Evolutionary conservation across 1,140 invertebrate species (phyloP), one percentile per base, ranked within the genome.

Genomic region (Psilanteris sp.): DNA sequence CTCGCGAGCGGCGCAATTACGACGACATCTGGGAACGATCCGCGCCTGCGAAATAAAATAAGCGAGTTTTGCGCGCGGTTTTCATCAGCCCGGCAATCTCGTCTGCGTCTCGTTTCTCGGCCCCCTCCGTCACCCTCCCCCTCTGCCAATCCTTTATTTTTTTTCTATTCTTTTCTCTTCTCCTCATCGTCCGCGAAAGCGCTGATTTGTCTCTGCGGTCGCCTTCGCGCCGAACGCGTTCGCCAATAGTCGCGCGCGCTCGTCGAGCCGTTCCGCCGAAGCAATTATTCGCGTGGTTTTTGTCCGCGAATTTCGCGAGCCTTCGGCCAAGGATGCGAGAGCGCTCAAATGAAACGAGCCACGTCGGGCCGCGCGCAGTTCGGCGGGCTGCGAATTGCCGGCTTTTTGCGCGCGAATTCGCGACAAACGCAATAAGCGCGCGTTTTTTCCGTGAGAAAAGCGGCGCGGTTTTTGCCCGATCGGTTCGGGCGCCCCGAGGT

Each of bases 281-380:
- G 37, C 37, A 67, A 67, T 67, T 67, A 55, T 46, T 31, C 39
- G 39, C 50, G 62, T 32, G 62, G 48, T 46, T 54, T 67, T 67
- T 67, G 29, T 11, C 7, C 34, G 44, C 59, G 32, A 10, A 61
- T 61, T 46, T 36, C 18, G 29, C 57, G 41, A 43, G 37, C 27
- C 39, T 62, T 16, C 16, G 13, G 32, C 37, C 48, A 54, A 54
- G 39, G 61, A 52, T 54, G 46, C 29, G 37, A 66, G 54, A 66
- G 27, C 1, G 27, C 5, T 18, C 18, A 11, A 50, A 50, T n/a
- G 11, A 50, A 44, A 16, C 22, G 22, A 10, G 41, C 16, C 36
- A 18, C 14, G 7, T 41, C 37, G 11, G n/a, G n/a, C n/a, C n/a
- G n/a, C n/a, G n/a, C n/a, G n/a, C n/a, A n/a, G n/a, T n/a, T n/a